Evolutionary conservation across 2,888 invertebrate species (phyloP).

Genomic region (Amblyteles armatorius): DNA sequence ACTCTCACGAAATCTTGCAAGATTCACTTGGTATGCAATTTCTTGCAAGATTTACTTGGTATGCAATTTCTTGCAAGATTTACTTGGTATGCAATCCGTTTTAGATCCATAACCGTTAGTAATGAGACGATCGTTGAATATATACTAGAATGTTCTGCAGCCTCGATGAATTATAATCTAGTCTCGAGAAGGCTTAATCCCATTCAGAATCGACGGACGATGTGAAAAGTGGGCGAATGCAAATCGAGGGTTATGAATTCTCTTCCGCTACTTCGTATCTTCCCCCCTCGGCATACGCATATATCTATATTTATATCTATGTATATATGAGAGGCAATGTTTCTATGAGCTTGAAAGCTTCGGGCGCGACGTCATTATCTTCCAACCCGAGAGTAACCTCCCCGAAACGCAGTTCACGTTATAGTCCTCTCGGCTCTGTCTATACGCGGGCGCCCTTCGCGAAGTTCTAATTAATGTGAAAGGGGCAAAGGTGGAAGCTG

Average conservation of each 20-base stretch:
- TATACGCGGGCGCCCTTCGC: slow-evolving; percentile 41
- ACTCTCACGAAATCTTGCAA: no score
- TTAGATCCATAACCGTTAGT: no score
- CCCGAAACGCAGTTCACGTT: slow-evolving; percentile 29
- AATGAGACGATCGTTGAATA: no score
- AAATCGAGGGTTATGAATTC: slow-evolving; percentile 39
- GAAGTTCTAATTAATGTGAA: slow-evolving; percentile 65
- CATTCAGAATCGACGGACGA: slow-evolving; percentile 17
- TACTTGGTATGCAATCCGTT: no score
- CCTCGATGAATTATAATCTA: slow-evolving; percentile 26
- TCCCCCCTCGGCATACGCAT: background rate
- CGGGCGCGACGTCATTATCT: slow-evolving; percentile 34
- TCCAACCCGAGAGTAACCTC: slow-evolving; percentile 32
- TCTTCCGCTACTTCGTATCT: slow-evolving; percentile 47
- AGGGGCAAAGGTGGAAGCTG: slow-evolving; percentile 59
- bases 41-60: no score
- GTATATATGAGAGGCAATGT: slow-evolving; percentile 27
- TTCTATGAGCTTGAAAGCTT: slow-evolving; percentile 40
- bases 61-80: no score
- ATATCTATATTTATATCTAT: background rate
- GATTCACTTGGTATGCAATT: no score
- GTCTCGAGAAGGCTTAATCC: background rate
- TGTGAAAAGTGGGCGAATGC: slow-evolving; percentile 34
- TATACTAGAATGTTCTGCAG: background rate
- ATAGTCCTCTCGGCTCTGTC: background rate